Evolutionary conservation across 1,140 invertebrate species (phyloP).

Genomic region (Orchesella cincta): DNA sequence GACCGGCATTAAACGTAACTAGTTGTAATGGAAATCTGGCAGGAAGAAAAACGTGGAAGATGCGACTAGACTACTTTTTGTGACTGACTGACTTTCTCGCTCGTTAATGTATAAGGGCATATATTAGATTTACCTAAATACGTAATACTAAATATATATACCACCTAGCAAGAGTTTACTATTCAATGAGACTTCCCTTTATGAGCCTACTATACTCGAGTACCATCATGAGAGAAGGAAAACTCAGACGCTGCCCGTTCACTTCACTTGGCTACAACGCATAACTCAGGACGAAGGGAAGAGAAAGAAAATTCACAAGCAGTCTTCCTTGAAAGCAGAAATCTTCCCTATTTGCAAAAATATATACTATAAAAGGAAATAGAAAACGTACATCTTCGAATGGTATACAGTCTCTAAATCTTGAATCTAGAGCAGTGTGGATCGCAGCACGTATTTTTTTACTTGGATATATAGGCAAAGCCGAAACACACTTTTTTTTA

Average conservation of each 20-base stretch:
- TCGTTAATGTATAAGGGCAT: too few relatives aligned
- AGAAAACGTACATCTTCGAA: not conserved
- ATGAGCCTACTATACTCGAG: too few relatives aligned
- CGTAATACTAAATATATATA: too few relatives aligned
- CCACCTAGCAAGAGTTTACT: too few relatives aligned
- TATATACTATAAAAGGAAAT: not conserved
- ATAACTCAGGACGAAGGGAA: constrained; percentile 1
- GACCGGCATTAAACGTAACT: not conserved
- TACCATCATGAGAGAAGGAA: too few relatives aligned
- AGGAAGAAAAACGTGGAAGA: not conserved
- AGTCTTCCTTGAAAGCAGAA: not conserved
- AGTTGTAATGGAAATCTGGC: not conserved
- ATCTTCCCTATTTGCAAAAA: not conserved
- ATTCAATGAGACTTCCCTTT: too few relatives aligned
- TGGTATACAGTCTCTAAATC: constrained; percentile 10
- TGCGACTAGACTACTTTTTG: not conserved
- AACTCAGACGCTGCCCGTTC: not conserved
- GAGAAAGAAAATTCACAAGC: not conserved
- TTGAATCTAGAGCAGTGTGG: constrained; percentile 10
- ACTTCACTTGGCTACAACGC: not conserved
- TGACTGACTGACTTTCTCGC: too few relatives aligned
- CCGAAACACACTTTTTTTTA: too few relatives aligned
- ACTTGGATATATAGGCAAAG: too few relatives aligned
- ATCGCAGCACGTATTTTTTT: too few relatives aligned
- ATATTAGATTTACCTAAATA: too few relatives aligned